phyloP scores from a whole-genome alignment of 2,113 vertebrate genomes.

The Onychostruthus taczanowskii region DNA sequence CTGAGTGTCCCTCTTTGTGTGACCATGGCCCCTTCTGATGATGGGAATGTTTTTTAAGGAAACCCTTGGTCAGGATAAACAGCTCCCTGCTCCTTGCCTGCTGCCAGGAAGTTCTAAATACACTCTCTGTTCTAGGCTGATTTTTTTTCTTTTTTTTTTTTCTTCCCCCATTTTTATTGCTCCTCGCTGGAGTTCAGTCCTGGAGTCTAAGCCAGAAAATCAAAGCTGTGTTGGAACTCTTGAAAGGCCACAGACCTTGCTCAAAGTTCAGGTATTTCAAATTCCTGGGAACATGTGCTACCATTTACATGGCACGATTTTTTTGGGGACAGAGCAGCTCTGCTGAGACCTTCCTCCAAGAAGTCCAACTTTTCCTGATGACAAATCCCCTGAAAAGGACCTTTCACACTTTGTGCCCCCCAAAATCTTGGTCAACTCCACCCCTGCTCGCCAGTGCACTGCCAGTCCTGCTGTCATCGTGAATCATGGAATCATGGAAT shows the following conservation, averaged over 20 bases:
- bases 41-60: slow-evolving; percentile 66
- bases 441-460: rapidly evolving
- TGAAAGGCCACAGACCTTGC: slow-evolving; percentile 51
- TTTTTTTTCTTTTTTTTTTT: not conserved
- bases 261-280: slow-evolving; percentile 42
- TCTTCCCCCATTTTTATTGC: not conserved
- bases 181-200: slow-evolving; percentile 42
- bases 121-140: slow-evolving; percentile 57
- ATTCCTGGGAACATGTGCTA: not conserved
- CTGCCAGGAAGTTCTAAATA: slow-evolving; percentile 74
- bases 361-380: not conserved
- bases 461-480: not conserved
- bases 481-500: not conserved
- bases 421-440: not conserved
- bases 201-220: slow-evolving; percentile 48
- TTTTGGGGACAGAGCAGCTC: not conserved
- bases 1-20: slow-evolving; percentile 58
- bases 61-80: slow-evolving; percentile 69
- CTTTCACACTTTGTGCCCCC: not conserved
- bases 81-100: not conserved
- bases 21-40: slow-evolving; percentile 16
- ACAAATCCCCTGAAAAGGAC: not conserved
- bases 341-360: not conserved
- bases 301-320: not conserved
- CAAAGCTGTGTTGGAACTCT: slow-evolving; percentile 57